Evolutionary conservation across 2,888 invertebrate genomes (phyloP).

Genomic region (Blastobasis adustella): DNA sequence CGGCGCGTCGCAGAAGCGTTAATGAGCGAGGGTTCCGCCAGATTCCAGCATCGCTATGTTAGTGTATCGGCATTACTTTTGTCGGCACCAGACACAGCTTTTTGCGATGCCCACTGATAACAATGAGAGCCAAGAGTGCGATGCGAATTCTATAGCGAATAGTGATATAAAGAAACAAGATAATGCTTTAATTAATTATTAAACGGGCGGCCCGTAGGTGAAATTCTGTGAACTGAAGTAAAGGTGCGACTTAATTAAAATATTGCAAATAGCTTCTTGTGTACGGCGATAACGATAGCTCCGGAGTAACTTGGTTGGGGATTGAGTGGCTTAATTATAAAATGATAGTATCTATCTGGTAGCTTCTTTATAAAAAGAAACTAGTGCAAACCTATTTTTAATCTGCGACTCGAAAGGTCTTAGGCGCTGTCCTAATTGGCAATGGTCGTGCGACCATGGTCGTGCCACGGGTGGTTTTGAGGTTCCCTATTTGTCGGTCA

Average conservation of each 20-base stretch:
- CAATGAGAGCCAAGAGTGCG: constrained; percentile 55
- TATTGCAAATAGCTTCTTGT: not conserved
- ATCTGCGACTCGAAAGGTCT: no score
- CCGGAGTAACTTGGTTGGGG: no score
- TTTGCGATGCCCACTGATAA: constrained; percentile 70
- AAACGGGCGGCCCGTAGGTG: not conserved
- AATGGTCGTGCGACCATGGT: no score
- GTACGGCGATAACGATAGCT: no score
- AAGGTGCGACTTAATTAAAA: not conserved
- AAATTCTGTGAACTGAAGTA: not conserved
- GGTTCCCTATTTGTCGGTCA: no score
- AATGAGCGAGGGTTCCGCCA: constrained; percentile 64
- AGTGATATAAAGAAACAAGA: constrained; percentile 32
- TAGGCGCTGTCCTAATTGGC: no score
- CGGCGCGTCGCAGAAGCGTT: constrained; percentile 55
- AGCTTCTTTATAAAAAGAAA: not conserved
- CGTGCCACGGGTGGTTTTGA: no score
- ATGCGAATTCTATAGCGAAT: constrained; percentile 47
- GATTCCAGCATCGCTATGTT: constrained; percentile 61
- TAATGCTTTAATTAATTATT: constrained; percentile 10
- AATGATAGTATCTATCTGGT: not conserved
- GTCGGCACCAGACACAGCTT: constrained; percentile 61
- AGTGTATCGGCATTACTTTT: constrained; percentile 56
- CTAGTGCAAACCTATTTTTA: no score
- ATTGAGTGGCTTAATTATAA: not conserved